Evolutionary conservation across 2,888 invertebrate species (phyloP).

Genomic region (Lampropteryx suffumata): DNA sequence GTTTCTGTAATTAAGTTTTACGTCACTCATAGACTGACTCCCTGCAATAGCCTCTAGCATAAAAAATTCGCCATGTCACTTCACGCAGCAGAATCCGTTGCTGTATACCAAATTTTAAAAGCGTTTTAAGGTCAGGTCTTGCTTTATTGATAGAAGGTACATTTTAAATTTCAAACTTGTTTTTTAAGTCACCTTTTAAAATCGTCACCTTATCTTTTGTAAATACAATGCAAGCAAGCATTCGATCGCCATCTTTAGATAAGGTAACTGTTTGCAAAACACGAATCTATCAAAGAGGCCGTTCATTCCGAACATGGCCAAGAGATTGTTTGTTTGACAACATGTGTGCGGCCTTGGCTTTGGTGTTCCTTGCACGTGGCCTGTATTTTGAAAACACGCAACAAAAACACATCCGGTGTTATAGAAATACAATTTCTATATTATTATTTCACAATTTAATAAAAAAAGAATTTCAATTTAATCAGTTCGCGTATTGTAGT

Average conservation of each 20-base stretch:
- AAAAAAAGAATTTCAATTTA: constrained; percentile 9
- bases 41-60: constrained; percentile 73
- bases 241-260: constrained; percentile 11
- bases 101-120: constrained; percentile 12
- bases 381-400: constrained; percentile 38
- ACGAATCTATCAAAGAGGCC: constrained; percentile 34
- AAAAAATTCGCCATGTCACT: constrained; percentile 70
- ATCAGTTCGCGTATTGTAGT: constrained; percentile 5
- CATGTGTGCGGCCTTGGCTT: constrained; percentile 58
- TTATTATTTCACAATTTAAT: constrained; percentile 9
- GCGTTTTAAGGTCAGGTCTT: no score
- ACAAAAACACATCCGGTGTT: constrained; percentile 51
- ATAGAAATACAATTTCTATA: constrained; percentile 19
- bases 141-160: no score
- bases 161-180: not conserved
- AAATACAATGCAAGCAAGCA: constrained; percentile 6
- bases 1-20: constrained; percentile 80
- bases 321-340: constrained; percentile 50
- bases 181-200: not conserved
- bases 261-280: constrained; percentile 27
- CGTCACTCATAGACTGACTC: constrained; percentile 76
- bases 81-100: constrained; percentile 24
- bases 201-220: constrained; percentile 6
- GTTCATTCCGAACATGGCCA: constrained; percentile 33
- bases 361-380: constrained; percentile 55